Conservation (phyloP, 2,888 invertebrate genomes). For the Conomelus anceps region DNA sequence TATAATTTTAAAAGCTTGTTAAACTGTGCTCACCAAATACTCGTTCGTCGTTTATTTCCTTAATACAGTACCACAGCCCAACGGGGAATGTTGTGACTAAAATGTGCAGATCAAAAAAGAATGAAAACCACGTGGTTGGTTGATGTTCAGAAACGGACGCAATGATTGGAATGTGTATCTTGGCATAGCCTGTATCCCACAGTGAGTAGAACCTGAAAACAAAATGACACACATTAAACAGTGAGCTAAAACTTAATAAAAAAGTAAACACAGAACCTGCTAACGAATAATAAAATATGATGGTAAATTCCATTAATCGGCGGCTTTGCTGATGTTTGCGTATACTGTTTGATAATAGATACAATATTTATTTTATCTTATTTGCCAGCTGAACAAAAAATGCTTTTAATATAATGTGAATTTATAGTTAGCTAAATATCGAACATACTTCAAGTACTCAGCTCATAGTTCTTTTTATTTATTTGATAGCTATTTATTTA, state of each 20-base stretch:
- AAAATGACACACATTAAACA: not conserved
- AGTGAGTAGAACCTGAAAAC: conserved; percentile 83
- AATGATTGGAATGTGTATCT: conserved; percentile 98
- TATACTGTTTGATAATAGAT: no score
- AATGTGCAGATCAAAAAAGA: conserved; percentile 97
- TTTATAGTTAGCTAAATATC: no score
- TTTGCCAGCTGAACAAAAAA: no score
- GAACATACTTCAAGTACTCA: no score
- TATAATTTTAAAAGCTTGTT: not conserved
- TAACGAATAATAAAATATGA: no score
- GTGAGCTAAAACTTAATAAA: not conserved
- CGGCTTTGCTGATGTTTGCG: no score
- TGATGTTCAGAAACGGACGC: conserved; percentile 99
- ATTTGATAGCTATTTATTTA: no score
- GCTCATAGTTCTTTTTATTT: no score
- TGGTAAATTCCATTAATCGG: no score
- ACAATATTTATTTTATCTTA: no score
- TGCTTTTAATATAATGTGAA: no score
- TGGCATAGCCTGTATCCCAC: conserved; percentile 99
- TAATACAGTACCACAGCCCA: conserved; percentile 98
- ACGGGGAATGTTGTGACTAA: conserved; percentile 95
- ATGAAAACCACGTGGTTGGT: conserved; percentile 98
- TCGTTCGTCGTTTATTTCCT: conserved; percentile 92
- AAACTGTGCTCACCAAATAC: conserved; percentile 74
- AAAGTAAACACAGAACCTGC: no score